Evolutionary conservation across 2,888 invertebrate genomes (phyloP).

Genomic region (Brenthis hecate): DNA sequence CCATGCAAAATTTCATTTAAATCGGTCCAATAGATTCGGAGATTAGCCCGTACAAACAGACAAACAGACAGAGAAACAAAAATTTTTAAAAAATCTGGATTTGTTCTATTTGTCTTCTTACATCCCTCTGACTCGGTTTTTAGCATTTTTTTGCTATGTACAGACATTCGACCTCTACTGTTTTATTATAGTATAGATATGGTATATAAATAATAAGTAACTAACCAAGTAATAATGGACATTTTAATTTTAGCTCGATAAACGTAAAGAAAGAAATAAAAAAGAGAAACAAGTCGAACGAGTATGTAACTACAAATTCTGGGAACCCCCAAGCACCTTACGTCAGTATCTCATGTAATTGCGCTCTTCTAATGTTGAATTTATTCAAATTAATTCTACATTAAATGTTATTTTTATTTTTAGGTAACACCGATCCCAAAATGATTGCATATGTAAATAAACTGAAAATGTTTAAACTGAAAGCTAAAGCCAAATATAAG

Average conservation of each 20-base stretch:
- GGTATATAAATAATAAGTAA: not conserved
- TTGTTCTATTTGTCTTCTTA: no score
- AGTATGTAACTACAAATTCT: conserved; percentile 68
- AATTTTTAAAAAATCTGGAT: no score
- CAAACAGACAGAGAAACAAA: no score
- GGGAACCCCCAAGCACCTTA: conserved; percentile 69
- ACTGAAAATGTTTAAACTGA: conserved; percentile 61
- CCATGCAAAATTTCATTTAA: no score
- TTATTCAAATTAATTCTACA: not conserved
- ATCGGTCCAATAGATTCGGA: no score
- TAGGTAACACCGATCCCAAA: conserved; percentile 64
- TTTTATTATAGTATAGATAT: no score
- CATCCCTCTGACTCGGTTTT: no score
- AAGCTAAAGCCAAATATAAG: conserved; percentile 53
- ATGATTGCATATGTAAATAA: conserved; percentile 58
- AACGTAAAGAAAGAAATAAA: conserved; percentile 63
- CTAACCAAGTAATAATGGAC: not conserved
- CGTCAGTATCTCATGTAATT: conserved; percentile 51
- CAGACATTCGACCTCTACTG: no score
- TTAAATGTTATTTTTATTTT: conserved; percentile 27
- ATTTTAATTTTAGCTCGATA: conserved; percentile 51
- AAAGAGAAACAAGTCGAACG: conserved; percentile 55
- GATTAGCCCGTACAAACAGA: no score
- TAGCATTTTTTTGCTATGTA: no score
- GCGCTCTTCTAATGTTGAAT: conserved; percentile 13